phyloP scores from a whole-genome alignment of 2,113 vertebrate species.

The Cyanistes caeruleus region DNA sequence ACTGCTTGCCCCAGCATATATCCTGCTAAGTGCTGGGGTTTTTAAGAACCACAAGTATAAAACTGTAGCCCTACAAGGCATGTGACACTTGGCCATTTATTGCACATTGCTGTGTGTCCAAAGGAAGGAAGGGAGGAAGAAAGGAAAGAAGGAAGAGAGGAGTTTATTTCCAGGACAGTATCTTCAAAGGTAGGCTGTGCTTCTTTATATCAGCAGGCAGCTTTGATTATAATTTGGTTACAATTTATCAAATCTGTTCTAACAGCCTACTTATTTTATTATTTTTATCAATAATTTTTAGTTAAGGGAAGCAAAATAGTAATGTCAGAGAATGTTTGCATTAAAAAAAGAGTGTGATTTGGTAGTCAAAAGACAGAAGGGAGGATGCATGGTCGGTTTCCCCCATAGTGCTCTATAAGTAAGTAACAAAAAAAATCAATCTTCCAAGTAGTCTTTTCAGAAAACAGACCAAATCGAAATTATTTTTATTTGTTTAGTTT shows the following conservation, averaged over 20 bases:
- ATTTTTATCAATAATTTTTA: background rate
- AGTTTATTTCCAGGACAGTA: background rate
- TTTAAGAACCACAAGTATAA: background rate
- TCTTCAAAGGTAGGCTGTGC: background rate
- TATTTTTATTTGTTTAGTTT: background rate
- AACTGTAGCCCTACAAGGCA: background rate
- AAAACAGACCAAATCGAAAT: background rate
- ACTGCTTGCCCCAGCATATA: background rate
- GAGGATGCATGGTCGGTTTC: background rate
- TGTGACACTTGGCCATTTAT: background rate
- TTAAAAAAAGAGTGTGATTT: background rate
- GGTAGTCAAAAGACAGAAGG: background rate
- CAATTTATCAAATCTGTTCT: background rate
- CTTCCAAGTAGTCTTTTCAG: background rate
- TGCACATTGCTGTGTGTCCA: background rate
- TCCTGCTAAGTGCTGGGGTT: background rate
- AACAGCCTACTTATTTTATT: background rate
- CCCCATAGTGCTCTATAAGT: background rate
- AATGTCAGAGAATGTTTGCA: background rate
- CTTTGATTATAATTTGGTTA: background rate
- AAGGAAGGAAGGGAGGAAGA: background rate
- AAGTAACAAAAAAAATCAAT: background rate
- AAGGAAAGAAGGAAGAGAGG: background rate
- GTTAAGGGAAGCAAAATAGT: background rate
- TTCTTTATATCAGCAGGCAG: background rate